phyloP scores from a whole-genome alignment of 2,113 vertebrate species.

The Silurus asotus region DNA sequence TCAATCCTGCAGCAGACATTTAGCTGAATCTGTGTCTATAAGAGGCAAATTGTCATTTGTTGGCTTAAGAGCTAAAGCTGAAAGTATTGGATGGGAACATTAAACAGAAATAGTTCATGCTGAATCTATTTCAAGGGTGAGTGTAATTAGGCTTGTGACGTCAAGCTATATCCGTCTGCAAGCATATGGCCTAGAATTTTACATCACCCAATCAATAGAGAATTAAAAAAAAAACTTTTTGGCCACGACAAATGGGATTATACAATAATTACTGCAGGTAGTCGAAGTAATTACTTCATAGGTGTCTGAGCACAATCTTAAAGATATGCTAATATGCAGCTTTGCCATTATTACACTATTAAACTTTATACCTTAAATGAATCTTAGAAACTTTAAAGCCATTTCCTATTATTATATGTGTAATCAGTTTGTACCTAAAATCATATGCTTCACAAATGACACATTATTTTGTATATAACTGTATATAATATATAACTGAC shows the following conservation, averaged over 20 bases:
- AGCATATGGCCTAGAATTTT: constrained; percentile 42
- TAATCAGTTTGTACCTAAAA: background rate
- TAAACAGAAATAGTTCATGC: constrained; percentile 46
- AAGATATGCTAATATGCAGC: background rate
- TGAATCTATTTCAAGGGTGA: constrained; percentile 45
- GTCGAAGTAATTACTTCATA: background rate
- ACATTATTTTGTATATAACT: background rate
- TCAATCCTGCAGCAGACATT: background rate
- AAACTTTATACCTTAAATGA: background rate
- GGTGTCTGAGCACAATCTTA: background rate
- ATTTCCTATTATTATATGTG: too few relatives aligned
- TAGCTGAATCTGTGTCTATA: background rate
- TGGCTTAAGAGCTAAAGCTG: constrained; percentile 10
- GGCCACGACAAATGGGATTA: constrained; percentile 17
- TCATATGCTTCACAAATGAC: background rate
- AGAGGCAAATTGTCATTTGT: background rate
- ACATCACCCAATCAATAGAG: constrained; percentile 29
- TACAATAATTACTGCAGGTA: background rate
- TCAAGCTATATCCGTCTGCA: constrained; percentile 40
- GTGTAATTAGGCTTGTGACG: constrained; percentile 42
- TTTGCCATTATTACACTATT: background rate
- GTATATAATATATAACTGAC: background rate
- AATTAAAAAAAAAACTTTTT: constrained; percentile 17
- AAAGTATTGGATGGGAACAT: constrained; percentile 12
- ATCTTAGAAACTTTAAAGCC: background rate